These are phyloP conservation scores for Arrhopalites spinosus DNA, from an alignment of 2,888 invertebrate species.

Conservation along the genomic window DNA sequence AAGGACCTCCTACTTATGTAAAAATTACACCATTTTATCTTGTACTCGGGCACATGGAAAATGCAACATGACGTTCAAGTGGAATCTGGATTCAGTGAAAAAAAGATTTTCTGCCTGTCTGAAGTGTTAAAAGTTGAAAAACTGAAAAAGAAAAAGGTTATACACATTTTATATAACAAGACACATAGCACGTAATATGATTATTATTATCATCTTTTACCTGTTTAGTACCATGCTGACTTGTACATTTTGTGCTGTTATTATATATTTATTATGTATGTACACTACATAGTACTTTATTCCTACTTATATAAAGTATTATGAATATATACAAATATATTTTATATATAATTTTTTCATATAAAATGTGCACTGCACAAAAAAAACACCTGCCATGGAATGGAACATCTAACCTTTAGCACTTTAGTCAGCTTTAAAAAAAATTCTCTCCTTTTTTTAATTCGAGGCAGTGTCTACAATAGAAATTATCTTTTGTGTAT, in stretches of 20 bases:
- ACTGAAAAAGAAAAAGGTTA: not conserved
- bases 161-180: no score
- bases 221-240: constrained; percentile 3
- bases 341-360: not conserved
- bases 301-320: not conserved
- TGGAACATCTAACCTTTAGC: no score
- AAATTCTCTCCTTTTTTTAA: no score
- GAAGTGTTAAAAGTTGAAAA: not conserved
- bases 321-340: not conserved
- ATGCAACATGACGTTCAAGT: constrained; percentile 15
- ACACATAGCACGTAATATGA: not conserved
- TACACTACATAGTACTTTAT: no score
- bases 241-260: not conserved
- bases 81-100: constrained; percentile 2
- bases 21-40: constrained; percentile 13
- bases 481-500: no score
- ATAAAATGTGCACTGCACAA: not conserved
- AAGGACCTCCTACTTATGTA: constrained; percentile 16
- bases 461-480: no score
- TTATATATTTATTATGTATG: no score
- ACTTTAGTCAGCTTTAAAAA: no score
- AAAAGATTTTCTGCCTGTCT: constrained; percentile 7
- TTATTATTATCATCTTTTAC: constrained; percentile 4
- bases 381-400: not conserved
- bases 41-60: constrained; percentile 22